Conservation (phyloP, 2,888 invertebrate genomes). For the Plemyria rubiginata region DNA sequence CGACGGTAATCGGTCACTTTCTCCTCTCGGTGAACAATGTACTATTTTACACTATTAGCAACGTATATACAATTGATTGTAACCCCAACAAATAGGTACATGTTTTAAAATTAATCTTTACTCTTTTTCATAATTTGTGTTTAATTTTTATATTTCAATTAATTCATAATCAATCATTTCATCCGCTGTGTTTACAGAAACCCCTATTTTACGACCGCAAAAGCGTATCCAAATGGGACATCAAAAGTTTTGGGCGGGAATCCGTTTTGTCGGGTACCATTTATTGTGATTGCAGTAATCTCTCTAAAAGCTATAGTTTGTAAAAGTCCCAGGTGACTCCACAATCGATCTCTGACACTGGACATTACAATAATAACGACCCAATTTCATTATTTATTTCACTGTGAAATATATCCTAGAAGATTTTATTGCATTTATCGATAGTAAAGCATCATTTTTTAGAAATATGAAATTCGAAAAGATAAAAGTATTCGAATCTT, state of each 20-base stretch:
- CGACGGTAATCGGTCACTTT: too few relatives aligned
- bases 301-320: conserved; percentile 59
- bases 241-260: conserved; percentile 44
- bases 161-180: too few relatives aligned
- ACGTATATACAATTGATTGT: too few relatives aligned
- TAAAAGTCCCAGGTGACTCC: conserved; percentile 50
- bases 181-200: too few relatives aligned
- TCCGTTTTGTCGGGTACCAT: conserved; percentile 47
- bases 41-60: too few relatives aligned
- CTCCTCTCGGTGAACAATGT: too few relatives aligned
- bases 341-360: conserved; percentile 14
- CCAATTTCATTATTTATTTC: conserved; percentile 7
- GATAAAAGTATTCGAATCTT: neutral
- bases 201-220: conserved; percentile 20
- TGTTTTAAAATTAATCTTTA: neutral
- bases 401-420: conserved; percentile 1
- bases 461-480: conserved; percentile 40
- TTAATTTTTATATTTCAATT: too few relatives aligned
- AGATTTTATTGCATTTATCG: neutral
- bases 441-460: conserved; percentile 5
- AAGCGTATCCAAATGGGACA: conserved; percentile 41
- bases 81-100: too few relatives aligned
- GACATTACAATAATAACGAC: conserved; percentile 1
- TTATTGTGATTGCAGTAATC: conserved; percentile 57
- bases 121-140: too few relatives aligned